Evolutionary conservation across 1,140 invertebrate genomes (phyloP), one percentile per base, ranked within the genome.

Genomic region (Formica selysi): DNA sequence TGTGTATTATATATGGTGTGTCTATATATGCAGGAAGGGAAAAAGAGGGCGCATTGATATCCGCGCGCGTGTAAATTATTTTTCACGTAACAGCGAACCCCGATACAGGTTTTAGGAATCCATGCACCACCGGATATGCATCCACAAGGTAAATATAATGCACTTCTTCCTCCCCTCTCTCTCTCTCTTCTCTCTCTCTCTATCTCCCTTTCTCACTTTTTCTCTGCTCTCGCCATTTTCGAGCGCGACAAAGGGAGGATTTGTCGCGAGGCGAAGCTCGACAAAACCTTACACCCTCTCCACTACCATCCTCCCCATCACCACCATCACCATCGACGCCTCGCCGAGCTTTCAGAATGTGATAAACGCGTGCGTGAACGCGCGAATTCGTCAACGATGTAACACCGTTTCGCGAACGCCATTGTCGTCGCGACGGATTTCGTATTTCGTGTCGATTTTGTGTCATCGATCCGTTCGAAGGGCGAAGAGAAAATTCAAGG

Each of bases 191-290:
- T 65, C 64, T 29, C 29, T 54, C n/a, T n/a, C 38, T 19, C 32
- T 38, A 3, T 62, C 36, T 74, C 26, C n/a, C 59, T 71, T 8
- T 62, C 57, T 68, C 70, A 54, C 70, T 85, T 57, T 76, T 48
- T 85, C 86, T 78, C 80, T 70, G 26, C 67, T 68, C 68, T 38
- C 64, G 61, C 81, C 73, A 88, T 89, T 89, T 90, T 81, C 65
- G 70, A 59, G 41, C 64, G 44, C 68, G 85, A 93, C 92, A 93
- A 93, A 91, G 83, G 91, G 67, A 57, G 92, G 92, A 93, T 93
- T 93, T 93, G 89, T 91, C 92, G 88, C 91, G 91, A 89, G 88
- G 87, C 87, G 89, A 90, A 71, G 80, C 89, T 90, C 86, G 86
- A 90, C 89, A 91, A 91, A 91, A 91, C 90, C 89, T 91, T 91